phyloP scores from a whole-genome alignment of 2,888 invertebrate genomes.

The Escarpia spicata region DNA sequence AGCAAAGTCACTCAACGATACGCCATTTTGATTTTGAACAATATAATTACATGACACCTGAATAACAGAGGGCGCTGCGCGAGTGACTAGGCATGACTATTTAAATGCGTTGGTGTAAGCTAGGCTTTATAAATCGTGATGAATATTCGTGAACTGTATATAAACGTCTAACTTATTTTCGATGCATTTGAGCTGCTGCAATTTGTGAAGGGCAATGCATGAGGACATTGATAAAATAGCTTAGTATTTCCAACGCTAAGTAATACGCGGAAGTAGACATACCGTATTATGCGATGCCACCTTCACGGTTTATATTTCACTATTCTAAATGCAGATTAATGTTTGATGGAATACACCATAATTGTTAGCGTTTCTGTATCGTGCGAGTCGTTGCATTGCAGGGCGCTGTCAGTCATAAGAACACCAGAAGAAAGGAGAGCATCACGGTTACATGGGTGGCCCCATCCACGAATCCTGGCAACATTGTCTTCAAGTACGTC shows the following conservation, averaged over 20 bases:
- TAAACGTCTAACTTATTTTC: neutral
- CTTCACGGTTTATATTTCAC: neutral
- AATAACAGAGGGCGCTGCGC: too few species aligned
- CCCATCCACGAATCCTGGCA: neutral
- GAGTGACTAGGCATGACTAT: too few species aligned
- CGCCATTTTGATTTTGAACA: too few species aligned
- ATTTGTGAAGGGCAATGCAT: too few species aligned
- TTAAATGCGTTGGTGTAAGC: too few species aligned
- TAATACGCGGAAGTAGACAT: too few species aligned
- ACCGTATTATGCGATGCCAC: neutral
- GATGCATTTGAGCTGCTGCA: neutral
- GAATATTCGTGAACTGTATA: neutral
- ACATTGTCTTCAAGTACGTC: constrained; percentile 1
- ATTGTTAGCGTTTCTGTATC: neutral
- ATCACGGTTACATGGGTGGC: neutral
- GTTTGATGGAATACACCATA: neutral
- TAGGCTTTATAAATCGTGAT: neutral
- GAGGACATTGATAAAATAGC: too few species aligned
- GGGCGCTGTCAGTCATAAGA: neutral
- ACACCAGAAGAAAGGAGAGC: neutral
- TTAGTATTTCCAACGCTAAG: too few species aligned
- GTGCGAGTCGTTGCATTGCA: neutral
- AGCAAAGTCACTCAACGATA: too few species aligned
- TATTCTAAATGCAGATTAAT: neutral
- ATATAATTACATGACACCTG: too few species aligned